Conservation (phyloP, 2,113 vertebrate genomes). For the Struthio camelus region DNA sequence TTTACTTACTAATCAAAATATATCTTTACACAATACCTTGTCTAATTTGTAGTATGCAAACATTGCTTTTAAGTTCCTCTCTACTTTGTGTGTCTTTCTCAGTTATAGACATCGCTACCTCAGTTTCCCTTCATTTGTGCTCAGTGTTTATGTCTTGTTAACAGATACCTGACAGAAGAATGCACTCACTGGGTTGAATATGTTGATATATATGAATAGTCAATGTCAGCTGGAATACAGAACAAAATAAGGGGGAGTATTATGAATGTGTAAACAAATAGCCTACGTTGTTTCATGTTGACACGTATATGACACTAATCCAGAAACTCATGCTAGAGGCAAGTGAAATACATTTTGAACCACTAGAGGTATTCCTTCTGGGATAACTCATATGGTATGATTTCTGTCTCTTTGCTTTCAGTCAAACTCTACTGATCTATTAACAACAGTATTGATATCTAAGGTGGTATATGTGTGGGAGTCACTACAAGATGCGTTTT, state of each 20-base stretch:
- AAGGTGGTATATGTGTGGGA: not conserved
- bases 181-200: not conserved
- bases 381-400: constrained; percentile 37
- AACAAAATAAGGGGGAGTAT: constrained; percentile 45
- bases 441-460: constrained; percentile 41
- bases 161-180: not conserved
- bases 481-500: not conserved
- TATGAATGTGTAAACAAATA: constrained; percentile 61
- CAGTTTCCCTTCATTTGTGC: constrained; percentile 3
- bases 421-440: constrained; percentile 55
- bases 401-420: constrained; percentile 68
- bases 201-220: not conserved
- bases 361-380: constrained; percentile 60
- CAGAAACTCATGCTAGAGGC: constrained; percentile 53
- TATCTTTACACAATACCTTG: not conserved
- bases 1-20: not conserved
- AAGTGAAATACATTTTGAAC: constrained; percentile 64
- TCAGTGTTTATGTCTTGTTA: not conserved
- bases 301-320: constrained; percentile 67
- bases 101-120: not conserved
- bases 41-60: not conserved
- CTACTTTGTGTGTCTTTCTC: not conserved
- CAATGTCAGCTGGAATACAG: constrained; percentile 29
- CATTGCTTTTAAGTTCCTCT: not conserved
- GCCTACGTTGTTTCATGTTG: constrained; percentile 48